A percentile compares a stretch with the other conserved stretches of the same genome.
These are phyloP conservation scores for Pyrrhosoma nymphula DNA, from an alignment of 2,888 invertebrate genomes.

Conservation along the genomic window DNA sequence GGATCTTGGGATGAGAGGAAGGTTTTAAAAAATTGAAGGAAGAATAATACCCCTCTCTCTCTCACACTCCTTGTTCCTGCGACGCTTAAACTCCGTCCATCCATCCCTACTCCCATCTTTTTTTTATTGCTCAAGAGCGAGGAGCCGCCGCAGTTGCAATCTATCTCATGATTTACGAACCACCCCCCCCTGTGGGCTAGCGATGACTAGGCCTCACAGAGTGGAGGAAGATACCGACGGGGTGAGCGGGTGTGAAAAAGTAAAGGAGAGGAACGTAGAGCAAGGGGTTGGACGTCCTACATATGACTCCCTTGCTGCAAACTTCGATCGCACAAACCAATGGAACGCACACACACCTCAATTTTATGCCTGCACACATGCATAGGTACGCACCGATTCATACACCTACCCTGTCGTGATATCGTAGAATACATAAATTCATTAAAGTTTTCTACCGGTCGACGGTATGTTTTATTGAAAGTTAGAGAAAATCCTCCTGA, in stretches of 20 bases:
- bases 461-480: no score
- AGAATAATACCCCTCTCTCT: no score
- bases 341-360: not conserved
- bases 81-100: not conserved
- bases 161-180: constrained; percentile 54
- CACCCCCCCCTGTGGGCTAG: not conserved
- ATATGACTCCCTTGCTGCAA: not conserved
- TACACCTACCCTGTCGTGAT: no score
- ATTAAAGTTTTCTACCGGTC: no score
- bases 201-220: not conserved
- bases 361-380: no score
- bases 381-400: no score
- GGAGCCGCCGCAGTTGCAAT: constrained; percentile 33
- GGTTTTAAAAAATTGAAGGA: no score
- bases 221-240: not conserved
- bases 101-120: not conserved
- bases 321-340: not conserved
- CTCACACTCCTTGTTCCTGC: not conserved
- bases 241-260: not conserved
- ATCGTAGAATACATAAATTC: no score
- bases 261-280: not conserved
- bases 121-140: not conserved
- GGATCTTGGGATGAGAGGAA: no score
- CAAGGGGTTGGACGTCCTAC: not conserved
- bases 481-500: no score